A percentile compares a stretch with the other conserved stretches of the same genome.
Evolutionary conservation across 2,888 invertebrate genomes (phyloP).

Genomic region (Temnothorax ravouxi): DNA sequence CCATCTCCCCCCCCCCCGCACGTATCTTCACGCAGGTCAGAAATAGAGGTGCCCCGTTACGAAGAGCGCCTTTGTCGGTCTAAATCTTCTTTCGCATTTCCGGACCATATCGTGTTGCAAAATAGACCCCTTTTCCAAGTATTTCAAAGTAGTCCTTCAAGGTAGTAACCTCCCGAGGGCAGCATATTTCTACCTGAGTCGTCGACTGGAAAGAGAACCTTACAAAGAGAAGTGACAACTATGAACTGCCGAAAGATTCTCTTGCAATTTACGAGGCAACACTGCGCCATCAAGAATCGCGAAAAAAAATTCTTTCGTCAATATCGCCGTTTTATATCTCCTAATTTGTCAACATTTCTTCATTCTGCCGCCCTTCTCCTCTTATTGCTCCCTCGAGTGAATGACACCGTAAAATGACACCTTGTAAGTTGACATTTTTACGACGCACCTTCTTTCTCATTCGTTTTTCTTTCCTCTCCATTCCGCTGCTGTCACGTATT

Average conservation of each 20-base stretch:
- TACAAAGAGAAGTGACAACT: conserved; percentile 44
- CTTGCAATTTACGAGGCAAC: conserved; percentile 64
- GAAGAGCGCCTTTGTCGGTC: conserved; percentile 53
- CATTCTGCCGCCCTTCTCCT: background rate
- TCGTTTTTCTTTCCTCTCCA: background rate
- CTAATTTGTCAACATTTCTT: background rate
- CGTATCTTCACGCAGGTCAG: background rate
- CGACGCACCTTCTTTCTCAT: conserved; percentile 25
- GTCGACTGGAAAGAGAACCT: no score
- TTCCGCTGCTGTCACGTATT: conserved; percentile 13
- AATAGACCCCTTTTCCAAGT: conserved; percentile 68
- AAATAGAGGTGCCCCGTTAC: conserved; percentile 13
- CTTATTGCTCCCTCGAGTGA: background rate
- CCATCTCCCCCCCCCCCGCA: background rate
- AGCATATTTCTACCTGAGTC: conserved; percentile 57
- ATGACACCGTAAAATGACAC: background rate
- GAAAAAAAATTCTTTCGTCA: conserved; percentile 29
- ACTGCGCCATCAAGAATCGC: conserved; percentile 38
- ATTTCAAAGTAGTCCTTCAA: conserved; percentile 15
- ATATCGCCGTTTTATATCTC: background rate
- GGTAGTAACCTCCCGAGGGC: conserved; percentile 7
- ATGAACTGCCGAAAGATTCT: conserved; percentile 61
- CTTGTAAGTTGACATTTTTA: background rate
- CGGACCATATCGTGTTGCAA: conserved; percentile 63
- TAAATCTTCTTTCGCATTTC: conserved; percentile 54